A percentile compares a stretch with the other conserved stretches of the same genome.
phyloP scores from a whole-genome alignment of 2,888 invertebrate genomes.

The Stenolophus ochropezus region DNA sequence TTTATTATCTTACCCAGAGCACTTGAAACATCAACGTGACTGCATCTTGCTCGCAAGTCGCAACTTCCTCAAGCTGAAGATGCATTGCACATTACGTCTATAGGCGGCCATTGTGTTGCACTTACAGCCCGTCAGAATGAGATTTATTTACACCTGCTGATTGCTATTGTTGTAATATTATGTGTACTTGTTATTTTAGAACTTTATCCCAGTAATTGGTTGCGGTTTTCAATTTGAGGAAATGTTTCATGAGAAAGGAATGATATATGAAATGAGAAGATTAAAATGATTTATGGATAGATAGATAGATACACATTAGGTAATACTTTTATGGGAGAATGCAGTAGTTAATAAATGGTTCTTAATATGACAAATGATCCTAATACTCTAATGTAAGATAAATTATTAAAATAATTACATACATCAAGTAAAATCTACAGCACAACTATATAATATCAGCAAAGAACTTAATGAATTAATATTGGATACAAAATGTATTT shows the following conservation, averaged over 20 bases:
- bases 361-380: no score
- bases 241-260: background rate
- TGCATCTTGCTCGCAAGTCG: constrained; percentile 33
- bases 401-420: no score
- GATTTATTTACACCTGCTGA: constrained; percentile 26
- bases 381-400: no score
- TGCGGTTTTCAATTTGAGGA: background rate
- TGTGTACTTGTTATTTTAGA: background rate
- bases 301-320: no score
- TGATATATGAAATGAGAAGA: background rate
- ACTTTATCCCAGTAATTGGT: background rate
- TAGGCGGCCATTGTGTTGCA: constrained; percentile 12
- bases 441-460: no score
- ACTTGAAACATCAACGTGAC: constrained; percentile 34
- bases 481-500: no score
- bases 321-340: no score
- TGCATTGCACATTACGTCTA: constrained; percentile 21
- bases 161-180: constrained; percentile 13
- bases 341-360: no score
- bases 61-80: constrained; percentile 28
- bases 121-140: background rate
- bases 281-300: background rate
- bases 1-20: constrained; percentile 40
- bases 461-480: no score
- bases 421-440: no score